These are phyloP conservation scores for Erpobdella octoculata DNA, from an alignment of 2,888 invertebrate genomes.

Conservation along the genomic window DNA sequence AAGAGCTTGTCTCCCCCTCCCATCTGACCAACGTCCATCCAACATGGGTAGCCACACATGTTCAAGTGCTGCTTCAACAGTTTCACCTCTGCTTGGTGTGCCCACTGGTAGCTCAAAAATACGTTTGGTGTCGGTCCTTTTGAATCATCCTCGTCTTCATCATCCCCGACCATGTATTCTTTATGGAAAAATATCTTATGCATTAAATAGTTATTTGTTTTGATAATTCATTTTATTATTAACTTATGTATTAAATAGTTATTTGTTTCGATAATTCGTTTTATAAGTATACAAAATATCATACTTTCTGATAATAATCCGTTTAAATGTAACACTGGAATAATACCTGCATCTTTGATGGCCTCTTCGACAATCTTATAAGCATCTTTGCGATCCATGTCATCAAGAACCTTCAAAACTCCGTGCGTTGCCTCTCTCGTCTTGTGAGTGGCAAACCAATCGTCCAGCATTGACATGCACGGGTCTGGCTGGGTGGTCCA, in stretches of 20 bases:
- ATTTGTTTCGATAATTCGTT: not conserved
- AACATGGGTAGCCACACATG: conserved; percentile 47
- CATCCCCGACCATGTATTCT: conserved; percentile 39
- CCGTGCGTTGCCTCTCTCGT: conserved; percentile 44
- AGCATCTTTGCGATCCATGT: conserved; percentile 47
- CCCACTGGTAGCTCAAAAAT: conserved; percentile 49
- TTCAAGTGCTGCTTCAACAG: conserved; percentile 45
- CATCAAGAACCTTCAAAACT: conserved; percentile 44
- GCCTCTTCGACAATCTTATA: conserved; percentile 46
- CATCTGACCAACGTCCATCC: conserved; percentile 52
- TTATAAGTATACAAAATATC: no score
- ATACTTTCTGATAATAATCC: no score
- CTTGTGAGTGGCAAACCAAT: conserved; percentile 49
- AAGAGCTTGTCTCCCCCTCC: conserved; percentile 50
- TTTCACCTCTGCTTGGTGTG: conserved; percentile 46
- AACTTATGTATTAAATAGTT: not conserved
- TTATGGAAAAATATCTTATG: not conserved
- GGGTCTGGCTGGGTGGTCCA: conserved; percentile 49
- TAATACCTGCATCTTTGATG: conserved; percentile 40
- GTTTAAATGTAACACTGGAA: no score
- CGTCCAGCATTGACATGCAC: conserved; percentile 47
- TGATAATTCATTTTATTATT: not conserved
- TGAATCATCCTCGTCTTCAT: conserved; percentile 40
- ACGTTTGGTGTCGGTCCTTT: conserved; percentile 36
- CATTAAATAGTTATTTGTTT: not conserved